phyloP scores from a whole-genome alignment of 2,888 invertebrate genomes.

The Petrolisthes manimaculis region DNA sequence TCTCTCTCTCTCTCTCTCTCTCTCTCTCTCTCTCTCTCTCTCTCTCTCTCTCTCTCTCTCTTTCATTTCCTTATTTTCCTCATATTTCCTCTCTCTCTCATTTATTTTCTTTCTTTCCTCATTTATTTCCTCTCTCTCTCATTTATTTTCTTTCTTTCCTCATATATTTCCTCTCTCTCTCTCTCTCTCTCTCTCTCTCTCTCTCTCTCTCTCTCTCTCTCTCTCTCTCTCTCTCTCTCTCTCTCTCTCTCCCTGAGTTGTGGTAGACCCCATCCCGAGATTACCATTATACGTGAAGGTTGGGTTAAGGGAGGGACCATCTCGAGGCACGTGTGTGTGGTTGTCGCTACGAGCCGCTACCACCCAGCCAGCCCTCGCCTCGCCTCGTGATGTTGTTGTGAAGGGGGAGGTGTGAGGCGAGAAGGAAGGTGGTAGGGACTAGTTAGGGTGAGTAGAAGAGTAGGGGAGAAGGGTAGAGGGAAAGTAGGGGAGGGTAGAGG shows the following conservation, averaged over 20 bases:
- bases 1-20: neutral
- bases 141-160: no score
- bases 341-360: neutral
- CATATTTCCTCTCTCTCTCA: neutral
- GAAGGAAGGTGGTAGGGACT: no score
- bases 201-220: neutral
- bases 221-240: slow-evolving; percentile 11
- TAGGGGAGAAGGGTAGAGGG: no score
- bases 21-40: neutral
- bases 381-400: no score
- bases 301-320: neutral
- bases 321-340: neutral
- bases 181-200: neutral
- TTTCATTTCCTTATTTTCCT: neutral
- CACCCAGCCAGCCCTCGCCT: no score
- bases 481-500: no score
- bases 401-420: no score
- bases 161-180: neutral
- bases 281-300: neutral
- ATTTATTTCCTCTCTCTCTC: no score
- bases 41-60: neutral
- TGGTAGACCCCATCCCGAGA: no score
- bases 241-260: neutral
- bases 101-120: no score
- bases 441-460: no score